Evolutionary conservation across 2,113 vertebrate species (phyloP).

Genomic region (Sterna hirundo): DNA sequence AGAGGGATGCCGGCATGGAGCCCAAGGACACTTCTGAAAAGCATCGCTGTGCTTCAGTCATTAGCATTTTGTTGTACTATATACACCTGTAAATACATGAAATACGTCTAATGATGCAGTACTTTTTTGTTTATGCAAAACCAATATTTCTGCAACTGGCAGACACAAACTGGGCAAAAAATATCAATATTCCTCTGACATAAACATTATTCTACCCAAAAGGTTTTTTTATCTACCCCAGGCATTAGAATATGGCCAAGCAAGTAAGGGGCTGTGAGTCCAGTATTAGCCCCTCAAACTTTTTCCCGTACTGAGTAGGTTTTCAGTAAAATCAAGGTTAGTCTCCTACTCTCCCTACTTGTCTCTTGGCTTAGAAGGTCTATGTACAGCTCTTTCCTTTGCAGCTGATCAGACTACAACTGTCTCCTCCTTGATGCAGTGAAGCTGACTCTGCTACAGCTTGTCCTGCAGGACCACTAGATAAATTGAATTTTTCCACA

Average conservation of each 20-base stretch:
- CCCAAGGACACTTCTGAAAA: neutral
- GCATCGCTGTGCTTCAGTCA: neutral
- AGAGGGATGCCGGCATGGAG: neutral
- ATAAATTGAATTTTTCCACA: neutral
- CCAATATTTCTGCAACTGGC: neutral
- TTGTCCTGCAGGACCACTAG: neutral
- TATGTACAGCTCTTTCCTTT: neutral
- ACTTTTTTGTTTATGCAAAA: neutral
- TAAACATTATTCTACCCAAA: neutral
- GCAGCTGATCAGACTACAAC: neutral
- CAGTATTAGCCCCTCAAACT: neutral
- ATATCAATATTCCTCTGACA: neutral
- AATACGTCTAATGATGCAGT: neutral
- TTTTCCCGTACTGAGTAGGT: neutral
- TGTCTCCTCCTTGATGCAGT: neutral
- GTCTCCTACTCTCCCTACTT: neutral
- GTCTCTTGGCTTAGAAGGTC: neutral
- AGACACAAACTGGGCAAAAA: neutral
- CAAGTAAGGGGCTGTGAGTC: neutral
- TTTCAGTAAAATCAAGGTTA: neutral
- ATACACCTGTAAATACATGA: neutral
- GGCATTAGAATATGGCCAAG: neutral
- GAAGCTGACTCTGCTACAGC: neutral
- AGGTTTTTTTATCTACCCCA: rapidly evolving
- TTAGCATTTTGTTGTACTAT: neutral